Conservation (phyloP, 2,888 invertebrate species). For the Polydesmus complanatus region DNA sequence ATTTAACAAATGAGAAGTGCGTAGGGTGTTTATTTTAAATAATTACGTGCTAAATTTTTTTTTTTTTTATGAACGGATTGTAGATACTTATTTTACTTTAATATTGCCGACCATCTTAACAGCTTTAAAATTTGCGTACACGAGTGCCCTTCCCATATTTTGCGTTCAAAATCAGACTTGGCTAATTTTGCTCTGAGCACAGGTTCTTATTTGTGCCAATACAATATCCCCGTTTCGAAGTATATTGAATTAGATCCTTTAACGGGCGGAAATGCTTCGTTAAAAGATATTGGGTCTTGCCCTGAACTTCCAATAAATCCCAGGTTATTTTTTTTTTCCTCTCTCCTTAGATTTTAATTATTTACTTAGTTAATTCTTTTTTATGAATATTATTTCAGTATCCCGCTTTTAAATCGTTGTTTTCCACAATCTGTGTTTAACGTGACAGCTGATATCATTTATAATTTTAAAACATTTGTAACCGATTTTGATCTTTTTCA, state of each 20-base stretch:
- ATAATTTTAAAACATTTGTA: slow-evolving; percentile 61
- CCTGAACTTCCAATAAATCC: slow-evolving; percentile 63
- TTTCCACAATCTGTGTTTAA: slow-evolving; percentile 60
- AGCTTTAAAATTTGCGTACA: slow-evolving; percentile 81
- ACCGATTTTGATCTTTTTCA: slow-evolving; percentile 81
- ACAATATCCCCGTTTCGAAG: slow-evolving; percentile 26
- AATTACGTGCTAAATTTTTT: too few relatives aligned
- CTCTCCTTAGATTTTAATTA: not conserved
- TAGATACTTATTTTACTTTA: slow-evolving; percentile 67
- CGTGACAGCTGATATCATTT: slow-evolving; percentile 44
- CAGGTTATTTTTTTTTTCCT: slow-evolving; percentile 37
- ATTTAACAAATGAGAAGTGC: slow-evolving; percentile 58
- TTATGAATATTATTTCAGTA: slow-evolving; percentile 36
- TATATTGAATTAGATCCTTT: slow-evolving; percentile 19
- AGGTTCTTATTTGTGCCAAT: slow-evolving; percentile 60
- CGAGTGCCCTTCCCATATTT: slow-evolving; percentile 57
- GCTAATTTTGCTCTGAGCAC: slow-evolving; percentile 55
- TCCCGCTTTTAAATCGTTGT: slow-evolving; percentile 71
- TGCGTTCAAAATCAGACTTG: slow-evolving; percentile 51
- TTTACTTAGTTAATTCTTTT: slow-evolving; percentile 10
- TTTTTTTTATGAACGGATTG: slow-evolving; percentile 21
- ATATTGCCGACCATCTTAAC: slow-evolving; percentile 55
- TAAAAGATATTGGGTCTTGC: slow-evolving; percentile 38
- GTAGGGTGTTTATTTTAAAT: not conserved
- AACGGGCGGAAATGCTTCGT: slow-evolving; percentile 4